Base-by-base conservation (phyloP, 2,113 vertebrate genomes). In the Nothobranchius kuhntae region DNA sequence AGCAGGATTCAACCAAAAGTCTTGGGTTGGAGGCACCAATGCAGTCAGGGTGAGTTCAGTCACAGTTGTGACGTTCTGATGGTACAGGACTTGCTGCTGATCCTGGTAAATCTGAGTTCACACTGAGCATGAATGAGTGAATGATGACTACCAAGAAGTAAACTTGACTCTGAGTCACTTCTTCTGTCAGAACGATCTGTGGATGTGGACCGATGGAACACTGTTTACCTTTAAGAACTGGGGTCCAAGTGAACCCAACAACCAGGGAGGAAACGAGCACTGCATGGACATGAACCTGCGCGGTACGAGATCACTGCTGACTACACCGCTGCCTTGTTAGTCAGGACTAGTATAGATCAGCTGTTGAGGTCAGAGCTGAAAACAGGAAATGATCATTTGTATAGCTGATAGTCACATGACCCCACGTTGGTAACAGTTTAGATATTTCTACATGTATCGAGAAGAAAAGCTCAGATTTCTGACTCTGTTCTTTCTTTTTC, bases 171-270 rank as follows among this genome's bases (percentile, higher is more conserved):
- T 40, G 6, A 40, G 1, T 8, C 6, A 8, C 38, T 40, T 40
- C 12, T 15, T 14, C 13, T 35, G 11, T 36, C 53, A 55, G 53
- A 12, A 55, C 3, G 24, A 35, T 8, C 13, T 36, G 13, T 55
- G 53, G 26, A 55, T 55, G 53, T 55, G 53, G 53, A 55, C 24
- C 30, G 53, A 55, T 15, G 53, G 53, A 13, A 13, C 30, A 7
- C 30, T 14, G 26, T 55, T 35, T 6, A 36, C 13, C 53, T 55
- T 36, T 7, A 36, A 7, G 2, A 2, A 30, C 26, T 55, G 26
- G 26, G 13, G 13, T 7, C 7, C 3, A 12, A 30, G 26, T 7
- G 53, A 55, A 38, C 54, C 54, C 8, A 56, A 40, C 54, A 56
- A 56, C 35, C 3, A 1, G 15, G 3, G 35, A 3, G 54, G 30